Base-by-base conservation (phyloP, 2,888 invertebrate genomes). In the Diloba caeruleocephala region DNA sequence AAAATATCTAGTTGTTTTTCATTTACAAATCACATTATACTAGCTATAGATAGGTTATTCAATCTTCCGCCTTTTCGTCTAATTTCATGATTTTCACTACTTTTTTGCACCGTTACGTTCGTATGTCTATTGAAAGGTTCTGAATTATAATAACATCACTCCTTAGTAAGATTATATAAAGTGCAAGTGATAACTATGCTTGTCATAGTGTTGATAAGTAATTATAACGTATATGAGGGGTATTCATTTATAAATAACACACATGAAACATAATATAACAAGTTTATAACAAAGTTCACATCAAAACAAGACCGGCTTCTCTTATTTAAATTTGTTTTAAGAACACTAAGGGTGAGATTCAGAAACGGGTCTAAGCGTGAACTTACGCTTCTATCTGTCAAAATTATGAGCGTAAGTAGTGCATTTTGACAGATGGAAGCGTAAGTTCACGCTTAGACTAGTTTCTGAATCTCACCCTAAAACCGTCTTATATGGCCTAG, bases 241-340 rank as follows among this genome's bases (percentile, higher is more conserved):
- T 60, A 32, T 17, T 49, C 0, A 36, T 36, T 17, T 5, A 19
- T 19, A 19, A 19, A 3, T 19, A 2, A 3, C 19, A 5, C 5
- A 19, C 19, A 3, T 19, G 19, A 19, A 19, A 5, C 2, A 19
- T 19, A 19, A 19, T 19, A 3, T 19, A 5, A 2, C 19, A 19
- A n/a, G n/a, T n/a, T n/a, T n/a, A n/a, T n/a, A n/a, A n/a, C n/a
- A n/a, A n/a, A n/a, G n/a, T 19, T 19, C 19, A 19, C 19, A 17
- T 17, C 5, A 17, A 17, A n/a, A 8, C 29, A 28, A 36, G 71
- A 74, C 72, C 71, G 68, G 71, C 68, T 74, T 71, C 72, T 38
- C 34, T 31, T 33, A 43, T 45, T 14, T 28, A 12, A 37, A 48
- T 37, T 49, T 53, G n/a, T n/a, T n/a, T n/a, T n/a, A n/a, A n/a